Percentiles rank a stretch among this genome's conserved stretches.
Conservation (phyloP, 1,140 invertebrate species). For the Colletes latitarsis region DNA sequence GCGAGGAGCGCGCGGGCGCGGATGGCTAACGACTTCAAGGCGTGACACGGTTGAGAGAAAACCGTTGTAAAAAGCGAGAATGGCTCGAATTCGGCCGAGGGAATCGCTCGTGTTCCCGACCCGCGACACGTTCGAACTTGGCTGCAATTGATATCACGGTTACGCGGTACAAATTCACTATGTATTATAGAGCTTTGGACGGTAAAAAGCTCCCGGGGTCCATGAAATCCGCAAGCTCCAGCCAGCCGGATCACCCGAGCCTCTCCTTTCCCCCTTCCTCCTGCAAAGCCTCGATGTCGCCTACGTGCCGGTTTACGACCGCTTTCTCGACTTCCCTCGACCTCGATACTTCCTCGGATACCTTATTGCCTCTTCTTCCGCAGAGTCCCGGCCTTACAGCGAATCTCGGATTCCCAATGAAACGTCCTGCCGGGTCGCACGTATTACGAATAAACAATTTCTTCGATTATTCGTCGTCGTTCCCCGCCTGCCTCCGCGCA, state of each 20-base stretch:
- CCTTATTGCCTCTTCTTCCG: conserved; percentile 11
- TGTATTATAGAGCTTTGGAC: conserved; percentile 14
- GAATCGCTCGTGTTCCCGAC: too few species aligned
- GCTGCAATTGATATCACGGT: conserved; percentile 45
- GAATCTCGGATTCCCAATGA: background rate
- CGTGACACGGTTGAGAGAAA: background rate
- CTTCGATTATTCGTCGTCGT: conserved; percentile 10
- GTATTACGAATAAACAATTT: conserved; percentile 23
- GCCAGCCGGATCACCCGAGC: background rate
- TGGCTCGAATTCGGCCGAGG: too few species aligned
- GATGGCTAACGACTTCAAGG: conserved; percentile 34
- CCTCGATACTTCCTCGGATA: conserved; percentile 24
- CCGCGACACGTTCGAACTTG: too few species aligned
- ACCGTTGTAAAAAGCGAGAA: too few species aligned
- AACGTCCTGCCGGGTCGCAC: background rate
- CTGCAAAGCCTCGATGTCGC: background rate
- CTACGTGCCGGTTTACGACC: conserved; percentile 52
- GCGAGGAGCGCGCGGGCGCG: background rate
- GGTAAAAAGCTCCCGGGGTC: conserved; percentile 21
- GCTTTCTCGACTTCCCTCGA: conserved; percentile 14
- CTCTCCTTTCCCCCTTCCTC: background rate
- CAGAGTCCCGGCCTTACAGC: background rate
- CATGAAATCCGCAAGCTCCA: conserved; percentile 40
- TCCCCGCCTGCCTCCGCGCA: background rate
- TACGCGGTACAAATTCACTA: conserved; percentile 40